Base-by-base conservation (phyloP, 1,140 invertebrate genomes). In the Listronotus bonariensis region DNA sequence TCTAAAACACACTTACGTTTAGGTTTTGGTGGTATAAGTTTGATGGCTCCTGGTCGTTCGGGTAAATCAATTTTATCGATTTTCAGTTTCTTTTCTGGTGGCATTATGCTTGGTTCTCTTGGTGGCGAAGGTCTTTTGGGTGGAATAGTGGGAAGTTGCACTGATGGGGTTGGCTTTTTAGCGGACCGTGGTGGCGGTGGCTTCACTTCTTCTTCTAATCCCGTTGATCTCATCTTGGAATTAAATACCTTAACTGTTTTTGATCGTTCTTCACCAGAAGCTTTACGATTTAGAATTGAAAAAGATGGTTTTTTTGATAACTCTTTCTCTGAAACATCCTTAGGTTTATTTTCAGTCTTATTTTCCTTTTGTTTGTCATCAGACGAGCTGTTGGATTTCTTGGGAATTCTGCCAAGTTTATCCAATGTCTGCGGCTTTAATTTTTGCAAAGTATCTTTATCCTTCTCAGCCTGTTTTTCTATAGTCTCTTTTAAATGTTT, bases 211-310 rank as follows among this genome's bases (percentile, higher is more conserved):
- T 93, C 92, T 74, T 91, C 90, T 36, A 93, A 77, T 31, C 92
- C 92, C 68, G 92, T 92, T 36, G 91, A 92, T 56, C 92, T 85
- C 79, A 94, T 93, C 79, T 92, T 92, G 0, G 91, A 91, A 80
- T 93, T 89, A 74, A 89, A 93, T 3, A 89, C 91, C 83, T 94
- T 95, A 6, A 93, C 92, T 42, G 92, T 94, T 80, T 92, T 92
- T 0, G 90, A 88, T 68, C 88, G 80, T 17, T 80, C 76, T 40
- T 84, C 81, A 4, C 81, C 77, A 61, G 83, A 83, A 70, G 85
- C 86, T 78, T 89, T 90, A 48, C 88, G 80, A 63, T 88, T 86
- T 80, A 92, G 89, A 67, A 92, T 90, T 1, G 90, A 91, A 74
- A 92, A 90, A 7, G 90, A 90, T 31, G 88, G 86, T 73, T 91